Conservation (phyloP, 2,888 invertebrate species). For the Lomographa bimaculata region DNA sequence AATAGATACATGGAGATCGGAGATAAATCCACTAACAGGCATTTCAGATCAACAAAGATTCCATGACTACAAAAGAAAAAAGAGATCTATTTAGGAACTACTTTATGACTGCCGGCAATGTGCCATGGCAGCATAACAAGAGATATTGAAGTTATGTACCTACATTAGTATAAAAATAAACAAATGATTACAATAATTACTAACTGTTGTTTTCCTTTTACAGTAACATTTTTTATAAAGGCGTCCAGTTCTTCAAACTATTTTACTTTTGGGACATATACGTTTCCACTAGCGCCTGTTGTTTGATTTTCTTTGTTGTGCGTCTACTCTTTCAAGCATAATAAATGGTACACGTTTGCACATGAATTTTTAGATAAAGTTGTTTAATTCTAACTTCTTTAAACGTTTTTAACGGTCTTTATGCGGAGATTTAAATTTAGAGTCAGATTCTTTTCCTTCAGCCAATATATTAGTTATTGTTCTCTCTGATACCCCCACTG, state of each 20-base stretch:
- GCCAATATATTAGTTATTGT: too few relatives aligned
- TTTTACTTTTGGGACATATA: slow-evolving; percentile 27
- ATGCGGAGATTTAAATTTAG: too few relatives aligned
- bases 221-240: slow-evolving; percentile 28
- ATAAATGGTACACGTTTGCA: too few relatives aligned
- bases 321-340: too few relatives aligned
- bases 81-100: slow-evolving; percentile 6
- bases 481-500: too few relatives aligned
- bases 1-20: slow-evolving; percentile 22
- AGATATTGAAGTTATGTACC: slow-evolving; percentile 18
- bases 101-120: slow-evolving; percentile 23
- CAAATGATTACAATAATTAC: too few relatives aligned
- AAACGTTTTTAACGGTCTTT: too few relatives aligned
- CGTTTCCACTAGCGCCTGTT: slow-evolving; percentile 29
- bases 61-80: slow-evolving; percentile 14
- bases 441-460: too few relatives aligned
- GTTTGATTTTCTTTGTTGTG: too few relatives aligned
- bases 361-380: too few relatives aligned
- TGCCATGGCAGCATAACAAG: slow-evolving; percentile 15
- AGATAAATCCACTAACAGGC: slow-evolving; percentile 18
- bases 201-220: slow-evolving; percentile 25
- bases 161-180: slow-evolving; percentile 1
- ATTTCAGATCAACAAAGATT: slow-evolving; percentile 5
- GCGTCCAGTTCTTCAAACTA: slow-evolving; percentile 27
- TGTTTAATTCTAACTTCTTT: too few relatives aligned